These are phyloP conservation scores for Hoplostethus mediterraneus DNA, from an alignment of 2,797 vertebrate species.

Conservation along the genomic window DNA sequence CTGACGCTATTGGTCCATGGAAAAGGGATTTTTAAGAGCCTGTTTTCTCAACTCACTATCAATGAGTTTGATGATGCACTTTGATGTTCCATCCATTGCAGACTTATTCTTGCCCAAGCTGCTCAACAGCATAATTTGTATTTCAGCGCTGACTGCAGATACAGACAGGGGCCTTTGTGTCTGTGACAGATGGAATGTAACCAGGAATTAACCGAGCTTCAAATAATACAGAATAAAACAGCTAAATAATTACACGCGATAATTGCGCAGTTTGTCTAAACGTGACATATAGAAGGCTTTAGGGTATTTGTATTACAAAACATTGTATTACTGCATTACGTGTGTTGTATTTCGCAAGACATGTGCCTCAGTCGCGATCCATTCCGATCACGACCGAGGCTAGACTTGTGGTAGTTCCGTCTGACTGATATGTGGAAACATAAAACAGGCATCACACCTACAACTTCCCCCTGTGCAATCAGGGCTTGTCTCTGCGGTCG, in stretches of 20 bases:
- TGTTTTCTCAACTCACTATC: constrained; percentile 57
- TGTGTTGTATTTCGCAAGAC: constrained; percentile 38
- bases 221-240: constrained; percentile 73
- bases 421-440: constrained; percentile 62
- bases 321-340: constrained; percentile 45
- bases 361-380: constrained; percentile 49
- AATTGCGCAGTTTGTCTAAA: constrained; percentile 74
- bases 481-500: constrained; percentile 70
- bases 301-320: constrained; percentile 63
- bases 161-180: constrained; percentile 75
- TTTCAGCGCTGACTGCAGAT: constrained; percentile 74
- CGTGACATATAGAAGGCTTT: constrained; percentile 40
- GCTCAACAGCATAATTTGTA: constrained; percentile 70
- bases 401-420: constrained; percentile 46
- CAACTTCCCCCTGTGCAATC: constrained; percentile 63
- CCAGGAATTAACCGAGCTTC: constrained; percentile 73
- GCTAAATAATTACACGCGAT: constrained; percentile 71
- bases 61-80: constrained; percentile 51
- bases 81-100: constrained; percentile 59
- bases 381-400: constrained; percentile 47
- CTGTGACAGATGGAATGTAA: constrained; percentile 79
- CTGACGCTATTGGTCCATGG: constrained; percentile 31
- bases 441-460: constrained; percentile 71
- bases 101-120: constrained; percentile 63
- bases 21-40: constrained; percentile 32